These are phyloP conservation scores for Drosophila kanapiae DNA, from an alignment of 1,140 invertebrate genomes.

Conservation along the genomic window DNA sequence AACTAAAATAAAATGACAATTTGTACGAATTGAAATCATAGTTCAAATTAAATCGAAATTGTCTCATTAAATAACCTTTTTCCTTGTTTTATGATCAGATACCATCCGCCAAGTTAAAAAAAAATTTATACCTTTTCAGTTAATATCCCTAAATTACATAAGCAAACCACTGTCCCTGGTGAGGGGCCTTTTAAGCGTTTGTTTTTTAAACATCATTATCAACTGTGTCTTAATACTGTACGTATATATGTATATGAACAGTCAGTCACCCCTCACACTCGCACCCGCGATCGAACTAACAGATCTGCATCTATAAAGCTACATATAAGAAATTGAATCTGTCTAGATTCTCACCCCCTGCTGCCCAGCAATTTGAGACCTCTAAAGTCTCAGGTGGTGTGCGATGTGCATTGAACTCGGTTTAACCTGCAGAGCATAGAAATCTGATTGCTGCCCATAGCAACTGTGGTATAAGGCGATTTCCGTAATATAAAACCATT, in stretches of 20 bases:
- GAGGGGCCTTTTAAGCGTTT: constrained; percentile 1
- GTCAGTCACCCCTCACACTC: constrained; percentile 1
- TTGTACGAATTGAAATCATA: too few species aligned
- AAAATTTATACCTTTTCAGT: not conserved
- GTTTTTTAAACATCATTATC: constrained; percentile 10
- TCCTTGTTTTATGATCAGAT: too few species aligned
- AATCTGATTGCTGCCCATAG: constrained; percentile 17
- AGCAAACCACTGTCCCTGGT: not conserved
- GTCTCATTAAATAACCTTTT: too few species aligned
- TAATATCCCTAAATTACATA: not conserved
- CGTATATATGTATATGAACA: not conserved
- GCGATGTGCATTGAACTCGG: constrained; percentile 53
- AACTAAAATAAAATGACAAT: too few species aligned
- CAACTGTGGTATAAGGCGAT: constrained; percentile 5
- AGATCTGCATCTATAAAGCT: not conserved
- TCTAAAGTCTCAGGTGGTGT: not conserved
- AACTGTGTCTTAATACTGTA: not conserved
- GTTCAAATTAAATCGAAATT: too few species aligned
- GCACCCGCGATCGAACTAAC: not conserved
- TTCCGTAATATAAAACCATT: constrained; percentile 8
- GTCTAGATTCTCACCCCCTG: constrained; percentile 6
- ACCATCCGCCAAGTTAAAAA: not conserved
- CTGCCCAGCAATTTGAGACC: constrained; percentile 8
- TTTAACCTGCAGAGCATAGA: constrained; percentile 10
- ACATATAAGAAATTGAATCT: constrained; percentile 43